Percentiles rank a stretch among this genome's conserved stretches.
Conservation (phyloP, 2,888 invertebrate genomes). For the Drosophila siamana region DNA sequence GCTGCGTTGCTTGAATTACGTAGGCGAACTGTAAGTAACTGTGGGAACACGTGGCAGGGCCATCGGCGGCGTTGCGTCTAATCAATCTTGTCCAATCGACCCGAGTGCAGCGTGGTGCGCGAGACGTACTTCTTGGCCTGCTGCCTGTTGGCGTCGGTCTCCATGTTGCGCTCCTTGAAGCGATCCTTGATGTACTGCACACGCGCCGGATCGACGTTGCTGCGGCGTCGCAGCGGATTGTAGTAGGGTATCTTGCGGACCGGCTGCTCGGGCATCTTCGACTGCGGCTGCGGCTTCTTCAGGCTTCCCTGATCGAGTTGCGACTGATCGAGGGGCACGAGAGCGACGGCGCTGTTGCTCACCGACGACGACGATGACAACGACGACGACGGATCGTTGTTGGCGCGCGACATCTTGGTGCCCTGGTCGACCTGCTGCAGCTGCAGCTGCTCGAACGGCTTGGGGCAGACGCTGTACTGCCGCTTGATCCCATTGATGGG, state of each 20-base stretch:
- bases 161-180: slow-evolving; percentile 40
- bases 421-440: background rate
- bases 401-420: slow-evolving; percentile 10
- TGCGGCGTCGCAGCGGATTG: slow-evolving; percentile 59
- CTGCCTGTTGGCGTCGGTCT: slow-evolving; percentile 34
- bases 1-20: too few relatives aligned
- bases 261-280: slow-evolving; percentile 33
- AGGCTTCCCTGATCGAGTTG: slow-evolving; percentile 10
- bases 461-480: slow-evolving; percentile 14
- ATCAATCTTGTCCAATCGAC: slow-evolving; percentile 56
- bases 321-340: slow-evolving; percentile 5
- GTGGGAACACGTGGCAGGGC: background rate
- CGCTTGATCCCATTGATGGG: background rate
- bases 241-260: slow-evolving; percentile 24
- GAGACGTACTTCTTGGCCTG: slow-evolving; percentile 54
- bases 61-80: slow-evolving; percentile 25
- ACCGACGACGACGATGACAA: too few relatives aligned
- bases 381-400: background rate
- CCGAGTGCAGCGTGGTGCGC: slow-evolving; percentile 59
- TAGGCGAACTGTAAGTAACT: background rate
- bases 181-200: slow-evolving; percentile 58
- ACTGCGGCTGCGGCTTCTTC: slow-evolving; percentile 18
- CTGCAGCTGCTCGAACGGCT: slow-evolving; percentile 20
- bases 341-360: slow-evolving; percentile 4
- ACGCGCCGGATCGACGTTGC: slow-evolving; percentile 55